These are phyloP conservation scores for Caenorhabditis plicata DNA, from an alignment of 2,888 invertebrate species.

Conservation along the genomic window DNA sequence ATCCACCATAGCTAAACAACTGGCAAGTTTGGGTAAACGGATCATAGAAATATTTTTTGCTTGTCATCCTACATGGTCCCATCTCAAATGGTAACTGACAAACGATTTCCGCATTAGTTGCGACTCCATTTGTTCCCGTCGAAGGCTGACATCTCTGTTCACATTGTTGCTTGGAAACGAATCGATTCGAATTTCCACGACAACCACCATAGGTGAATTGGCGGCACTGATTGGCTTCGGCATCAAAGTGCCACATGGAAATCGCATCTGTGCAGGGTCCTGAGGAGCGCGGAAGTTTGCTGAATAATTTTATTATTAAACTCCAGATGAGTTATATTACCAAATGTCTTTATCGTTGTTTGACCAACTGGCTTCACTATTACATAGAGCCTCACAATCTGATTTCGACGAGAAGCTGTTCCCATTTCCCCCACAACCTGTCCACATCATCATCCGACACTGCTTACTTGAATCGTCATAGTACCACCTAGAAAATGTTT, in stretches of 20 bases:
- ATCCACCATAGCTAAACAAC: constrained; percentile 56
- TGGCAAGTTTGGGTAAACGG: constrained; percentile 43
- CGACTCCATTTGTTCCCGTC: neutral
- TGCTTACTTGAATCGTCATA: constrained; percentile 41
- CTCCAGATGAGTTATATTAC: neutral
- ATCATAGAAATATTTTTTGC: constrained; percentile 55
- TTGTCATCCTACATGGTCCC: constrained; percentile 45
- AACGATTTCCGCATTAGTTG: constrained; percentile 2
- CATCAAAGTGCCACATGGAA: constrained; percentile 59
- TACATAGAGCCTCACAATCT: constrained; percentile 58
- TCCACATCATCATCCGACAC: constrained; percentile 59
- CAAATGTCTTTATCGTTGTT: neutral
- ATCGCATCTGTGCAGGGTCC: constrained; percentile 63
- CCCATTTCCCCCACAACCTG: constrained; percentile 63
- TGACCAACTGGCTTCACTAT: constrained; percentile 25
- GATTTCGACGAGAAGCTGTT: constrained; percentile 56
- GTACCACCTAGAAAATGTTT: constrained; percentile 48
- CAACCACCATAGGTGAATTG: constrained; percentile 63
- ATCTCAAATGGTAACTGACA: constrained; percentile 48
- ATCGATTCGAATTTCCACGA: constrained; percentile 56
- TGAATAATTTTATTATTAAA: too few relatives aligned
- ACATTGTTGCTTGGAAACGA: constrained; percentile 29
- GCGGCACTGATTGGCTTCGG: constrained; percentile 30
- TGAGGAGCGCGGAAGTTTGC: constrained; percentile 26
- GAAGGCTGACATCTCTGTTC: constrained; percentile 21